Base-by-base conservation (phyloP, 1,140 invertebrate genomes). In the Batillaria attramentaria region DNA sequence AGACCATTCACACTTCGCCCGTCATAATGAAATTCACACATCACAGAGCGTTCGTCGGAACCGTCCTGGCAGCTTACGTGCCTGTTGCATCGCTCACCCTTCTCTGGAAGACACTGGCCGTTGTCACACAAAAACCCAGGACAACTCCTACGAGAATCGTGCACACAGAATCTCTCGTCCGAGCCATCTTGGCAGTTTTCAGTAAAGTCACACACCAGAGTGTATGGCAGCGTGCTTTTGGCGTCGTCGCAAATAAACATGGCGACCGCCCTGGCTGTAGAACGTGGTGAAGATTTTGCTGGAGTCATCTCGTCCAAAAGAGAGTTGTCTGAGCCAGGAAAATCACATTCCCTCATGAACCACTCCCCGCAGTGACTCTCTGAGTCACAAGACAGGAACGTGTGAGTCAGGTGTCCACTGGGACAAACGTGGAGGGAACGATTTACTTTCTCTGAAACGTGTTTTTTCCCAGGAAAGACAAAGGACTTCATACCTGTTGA, bases 171-270 rank as follows among this genome's bases (percentile, higher is more conserved):
- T 1, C 35, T 74, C 31, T 74, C 72, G 41, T 74, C 72, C 5
- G 72, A 60, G 13, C 41, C 72, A 43, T 74, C 72, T 35, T 39
- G n/a, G 46, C 72, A 74, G 72, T 74, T 50, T 33, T 60, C 33
- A 39, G 46, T 74, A 50, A 74, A 74, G 46, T 74, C 72, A 74
- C 72, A 74, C 46, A 74, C 50, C 33, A 74, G n/a, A 4, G 46
- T 39, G 50, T 74, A 74, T 13, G 39, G 72, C 46, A 74, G 0
- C 6, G 72, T 74, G 28, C 39, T 41, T 10, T 37, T 37, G 54
- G 2, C 46, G 37, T 74, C 72, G n/a, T 74, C 72, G 39, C 72
- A 74, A 6, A n/a, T 6, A 31, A 60, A 74, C 72, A 60, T 74
- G 16, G 31, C 6, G n/a, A 37, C 16, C 3, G n/a, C 39, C n/a